Evolutionary conservation across 2,888 invertebrate genomes (phyloP), one percentile per base, ranked within the genome.

Genomic region (Chrysina gloriosa): DNA sequence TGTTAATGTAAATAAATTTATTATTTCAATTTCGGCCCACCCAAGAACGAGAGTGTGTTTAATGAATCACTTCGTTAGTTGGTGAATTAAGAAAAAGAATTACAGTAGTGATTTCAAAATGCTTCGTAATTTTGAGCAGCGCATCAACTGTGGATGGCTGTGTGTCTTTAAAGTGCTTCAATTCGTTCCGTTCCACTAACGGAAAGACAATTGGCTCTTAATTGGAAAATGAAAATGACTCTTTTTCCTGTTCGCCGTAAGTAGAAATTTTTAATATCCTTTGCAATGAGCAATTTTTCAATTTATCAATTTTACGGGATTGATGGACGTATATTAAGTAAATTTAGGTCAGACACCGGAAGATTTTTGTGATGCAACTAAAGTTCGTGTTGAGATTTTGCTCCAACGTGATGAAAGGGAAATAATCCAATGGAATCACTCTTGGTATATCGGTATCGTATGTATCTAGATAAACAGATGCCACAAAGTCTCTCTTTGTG

Each of bases 1-100:
- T 58, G 42, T 39, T 58, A 58, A 58, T 58, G 58, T 58, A 58
- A 58, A 58, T 58, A 58, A 58, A 58, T 58, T 58, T 58, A 58
- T 58, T 58, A 39, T 58, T 58, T 39, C 39, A 39, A 56, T 56
- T 56, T 21, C 39, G 14, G 58, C 58, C 58, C 58, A 58, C 58
- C 58, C 58, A 58, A 58, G 58, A 42, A 39, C 58, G 29, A 27
- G 19, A 39, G 39, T 9, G 34, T 21, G 14, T 34, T 16, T 58
- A 58, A 58, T 58, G 58, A 58, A 58, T 58, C 58, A 58, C 39
- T 58, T 52, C 27, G 58, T 39, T 52, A 31, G 52, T 29, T 29
- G 14, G 31, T 31, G 52, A 52, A 52, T 52, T 52, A 52, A 16
- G 21, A 7, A 21, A 58, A 36, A 23, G 58, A 29, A 52, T 52